Evolutionary conservation across 1,140 invertebrate genomes (phyloP).

Genomic region (Battus philenor): DNA sequence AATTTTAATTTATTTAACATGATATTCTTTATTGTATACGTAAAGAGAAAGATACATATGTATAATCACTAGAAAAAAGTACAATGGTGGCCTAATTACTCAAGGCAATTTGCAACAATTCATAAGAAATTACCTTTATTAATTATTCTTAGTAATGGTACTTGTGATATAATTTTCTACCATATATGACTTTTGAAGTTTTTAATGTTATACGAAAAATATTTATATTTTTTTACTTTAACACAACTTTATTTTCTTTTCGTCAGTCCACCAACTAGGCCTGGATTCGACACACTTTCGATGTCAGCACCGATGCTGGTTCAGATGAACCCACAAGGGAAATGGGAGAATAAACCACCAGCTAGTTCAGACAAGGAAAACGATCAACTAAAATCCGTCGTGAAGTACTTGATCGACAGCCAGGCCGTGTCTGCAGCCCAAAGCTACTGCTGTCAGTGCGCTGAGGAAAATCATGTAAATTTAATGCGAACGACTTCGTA

Average conservation of each 20-base stretch:
- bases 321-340: constrained; percentile 54
- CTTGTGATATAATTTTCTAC: neutral
- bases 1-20: too few relatives aligned
- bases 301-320: constrained; percentile 53
- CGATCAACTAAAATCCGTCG: constrained; percentile 32
- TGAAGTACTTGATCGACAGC: constrained; percentile 47
- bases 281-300: constrained; percentile 47
- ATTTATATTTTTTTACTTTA: too few relatives aligned
- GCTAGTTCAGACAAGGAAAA: constrained; percentile 40
- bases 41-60: too few relatives aligned
- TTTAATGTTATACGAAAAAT: too few relatives aligned
- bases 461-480: constrained; percentile 35
- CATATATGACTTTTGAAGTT: too few relatives aligned
- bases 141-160: neutral
- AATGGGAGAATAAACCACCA: constrained; percentile 53
- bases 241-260: neutral
- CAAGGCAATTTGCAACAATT: too few relatives aligned
- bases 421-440: constrained; percentile 54
- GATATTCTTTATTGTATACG: too few relatives aligned
- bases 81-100: too few relatives aligned
- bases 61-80: too few relatives aligned
- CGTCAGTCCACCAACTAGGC: constrained; percentile 42
- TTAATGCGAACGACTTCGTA: neutral
- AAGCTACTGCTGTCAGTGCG: constrained; percentile 57
- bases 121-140: too few relatives aligned